phyloP scores from a whole-genome alignment of 2,888 invertebrate genomes.

The Cistogaster globosa region DNA sequence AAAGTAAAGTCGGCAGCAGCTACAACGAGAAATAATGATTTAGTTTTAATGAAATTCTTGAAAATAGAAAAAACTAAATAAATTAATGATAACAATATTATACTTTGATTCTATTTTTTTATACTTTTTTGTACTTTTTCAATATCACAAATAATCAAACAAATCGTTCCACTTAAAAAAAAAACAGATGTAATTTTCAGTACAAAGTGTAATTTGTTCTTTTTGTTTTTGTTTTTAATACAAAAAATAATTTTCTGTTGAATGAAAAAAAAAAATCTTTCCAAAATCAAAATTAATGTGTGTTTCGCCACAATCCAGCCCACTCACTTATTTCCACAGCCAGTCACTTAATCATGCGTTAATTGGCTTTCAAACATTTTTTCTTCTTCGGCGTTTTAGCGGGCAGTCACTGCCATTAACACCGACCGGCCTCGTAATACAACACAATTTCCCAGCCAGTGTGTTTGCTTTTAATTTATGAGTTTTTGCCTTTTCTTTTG shows the following conservation, averaged over 20 bases:
- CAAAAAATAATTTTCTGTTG: neutral
- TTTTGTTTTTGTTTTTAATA: neutral
- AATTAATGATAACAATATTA: conserved; percentile 26
- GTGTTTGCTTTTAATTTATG: conserved; percentile 37
- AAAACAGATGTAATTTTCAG: neutral
- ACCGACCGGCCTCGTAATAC: neutral
- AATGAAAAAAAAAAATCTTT: neutral
- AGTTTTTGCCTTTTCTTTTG: neutral
- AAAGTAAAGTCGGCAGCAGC: conserved; percentile 16
- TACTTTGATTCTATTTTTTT: neutral
- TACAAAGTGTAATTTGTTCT: neutral
- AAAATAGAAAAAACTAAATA: conserved; percentile 4
- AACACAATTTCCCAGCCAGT: conserved; percentile 2
- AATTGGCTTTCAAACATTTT: neutral
- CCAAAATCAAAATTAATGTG: conserved; percentile 31
- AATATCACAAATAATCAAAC: conserved; percentile 6
- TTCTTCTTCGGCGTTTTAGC: neutral
- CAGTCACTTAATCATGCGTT: no score
- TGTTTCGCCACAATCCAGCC: conserved; percentile 40
- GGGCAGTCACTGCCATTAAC: neutral
- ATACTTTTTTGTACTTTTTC: neutral
- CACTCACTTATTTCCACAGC: conserved; percentile 13
- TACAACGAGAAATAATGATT: conserved; percentile 9
- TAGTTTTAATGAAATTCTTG: neutral
- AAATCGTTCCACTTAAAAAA: conserved; percentile 1